Evolutionary conservation across 2,888 invertebrate species (phyloP), one percentile per base, ranked within the genome.

Genomic region (Heliothis peltigera): DNA sequence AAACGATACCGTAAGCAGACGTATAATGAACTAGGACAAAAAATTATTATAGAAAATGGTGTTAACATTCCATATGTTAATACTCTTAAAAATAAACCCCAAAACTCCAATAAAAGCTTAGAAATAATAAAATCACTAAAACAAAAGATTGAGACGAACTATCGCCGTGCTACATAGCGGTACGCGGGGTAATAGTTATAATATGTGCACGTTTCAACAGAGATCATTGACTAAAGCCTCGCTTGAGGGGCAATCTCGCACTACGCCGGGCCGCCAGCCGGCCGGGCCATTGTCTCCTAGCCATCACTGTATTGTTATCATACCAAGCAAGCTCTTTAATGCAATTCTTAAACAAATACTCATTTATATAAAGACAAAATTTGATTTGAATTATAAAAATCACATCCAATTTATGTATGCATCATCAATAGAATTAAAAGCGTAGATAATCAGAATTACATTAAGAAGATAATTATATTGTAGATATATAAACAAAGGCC

Each of bases 31-130:
- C 76, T 75, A 82, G 72, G 72, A 84, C 80, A 83, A 80, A 83
- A 80, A 83, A 78, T 80, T 74, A 72, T 79, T 79, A 75, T 83
- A 82, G 65, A 82, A 81, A 84, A 84, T 84, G 84, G n/a, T 83
- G 84, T 87, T 88, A 92, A 92, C 92, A 92, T 90, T 92, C 91
- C 91, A 90, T 64, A 87, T 82, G 85, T 90, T 79, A 77, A 87
- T 88, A 88, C 81, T 82, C 87, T 88, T 89, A 91, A 85, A 75
- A 84, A 75, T 81, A 87, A 88, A 88, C 83, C 83, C 87, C 91
- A 87, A 88, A 91, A 88, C 86, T 89, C 88, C 85, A 84, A 86
- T 85, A 89, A 85, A 87, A 88, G 70, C 86, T 87, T 87, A 87
- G 75, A 78, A 80, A 75, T 80, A 82, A 81, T 84, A 85, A 81